Base-by-base conservation (phyloP, 37 sponge, comb jelly and placozoan genomes). In the Halichondria panicea region DNA sequence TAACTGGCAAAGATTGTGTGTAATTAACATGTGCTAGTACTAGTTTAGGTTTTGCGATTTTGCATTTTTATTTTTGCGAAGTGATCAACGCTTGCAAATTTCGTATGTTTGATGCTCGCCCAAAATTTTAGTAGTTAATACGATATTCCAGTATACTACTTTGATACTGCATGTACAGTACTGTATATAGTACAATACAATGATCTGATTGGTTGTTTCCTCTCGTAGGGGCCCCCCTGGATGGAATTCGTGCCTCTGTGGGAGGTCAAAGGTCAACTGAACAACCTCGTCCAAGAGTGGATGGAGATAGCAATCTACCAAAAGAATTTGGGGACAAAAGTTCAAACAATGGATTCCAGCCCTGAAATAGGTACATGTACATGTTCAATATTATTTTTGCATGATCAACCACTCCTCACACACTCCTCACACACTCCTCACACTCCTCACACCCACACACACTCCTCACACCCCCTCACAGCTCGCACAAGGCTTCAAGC, bases 201-300 rank as follows among this genome's bases (percentile, higher is more conserved):
- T 66, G 68, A n/a, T n/a, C n/a, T n/a, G n/a, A n/a, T n/a, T n/a
- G 15, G 43, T 1, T 5, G 9, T 55, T 24, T 8, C 25, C 22
- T 58, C 37, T 0, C 31, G 37, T 37, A 77, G 82, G 22, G 13
- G 11, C 46, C 56, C 22, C 78, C 71, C 6, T 91, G 92, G 92
- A 43, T 78, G 71, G 88, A 94, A 46, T 81, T 81, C 50, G 72
- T 94, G 0, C 88, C 81, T 0, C 25, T 70, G 30, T 90, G 81
- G 84, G 65, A 77, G 50, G 40, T 90, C 44, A 82, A 84, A 41
- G 71, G 46, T 12, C 74, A 76, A 39, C 70, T 65, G 39, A 67
- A 56, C 21, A 34, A 57, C 4, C 50, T 88, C 61, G 72, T 88
- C 8, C 37, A 80, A 43, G 89, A 88, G 32, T 91, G 92, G 92